Evolutionary conservation across 92 coral and sea anemone genomes (phyloP).

Genomic region (Porites lobata): DNA sequence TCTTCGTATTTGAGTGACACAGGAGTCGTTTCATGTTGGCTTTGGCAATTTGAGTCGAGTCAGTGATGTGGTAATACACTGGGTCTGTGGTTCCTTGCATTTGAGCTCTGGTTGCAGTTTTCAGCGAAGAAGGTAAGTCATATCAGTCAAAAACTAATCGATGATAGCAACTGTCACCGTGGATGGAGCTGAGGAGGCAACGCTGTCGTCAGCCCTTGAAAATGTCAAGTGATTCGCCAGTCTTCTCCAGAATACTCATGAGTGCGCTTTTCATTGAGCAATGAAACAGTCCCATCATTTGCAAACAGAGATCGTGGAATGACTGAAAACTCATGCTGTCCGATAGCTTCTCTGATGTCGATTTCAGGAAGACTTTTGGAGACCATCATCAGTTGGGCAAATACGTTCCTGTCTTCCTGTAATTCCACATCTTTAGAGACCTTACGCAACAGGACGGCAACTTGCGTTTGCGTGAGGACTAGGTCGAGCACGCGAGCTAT

Average conservation of each 20-base stretch:
- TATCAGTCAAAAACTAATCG: too few relatives aligned
- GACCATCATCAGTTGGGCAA: too few relatives aligned
- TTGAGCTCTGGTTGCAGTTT: constrained; percentile 28
- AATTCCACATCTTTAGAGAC: too few relatives aligned
- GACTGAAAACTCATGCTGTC: too few relatives aligned
- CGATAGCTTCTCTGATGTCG: too few relatives aligned
- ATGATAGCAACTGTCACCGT: constrained; percentile 9
- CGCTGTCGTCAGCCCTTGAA: background rate
- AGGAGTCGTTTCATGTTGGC: constrained; percentile 49
- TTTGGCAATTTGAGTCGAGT: too few relatives aligned
- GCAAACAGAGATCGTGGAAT: too few relatives aligned
- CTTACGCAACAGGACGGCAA: constrained; percentile 9
- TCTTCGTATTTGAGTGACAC: constrained; percentile 1
- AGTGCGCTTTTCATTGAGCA: constrained; percentile 9
- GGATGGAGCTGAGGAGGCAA: constrained; percentile 38
- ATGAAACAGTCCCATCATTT: too few relatives aligned
- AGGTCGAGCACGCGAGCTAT: background rate
- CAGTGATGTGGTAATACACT: background rate
- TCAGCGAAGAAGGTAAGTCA: background rate
- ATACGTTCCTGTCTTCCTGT: too few relatives aligned
- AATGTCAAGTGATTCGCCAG: too few relatives aligned
- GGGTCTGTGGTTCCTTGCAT: constrained; percentile 20
- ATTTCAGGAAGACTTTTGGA: too few relatives aligned
- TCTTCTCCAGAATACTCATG: too few relatives aligned
- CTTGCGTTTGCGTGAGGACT: background rate